Evolutionary conservation across 2,113 vertebrate species (phyloP).

Genomic region (Colaptes auratus): DNA sequence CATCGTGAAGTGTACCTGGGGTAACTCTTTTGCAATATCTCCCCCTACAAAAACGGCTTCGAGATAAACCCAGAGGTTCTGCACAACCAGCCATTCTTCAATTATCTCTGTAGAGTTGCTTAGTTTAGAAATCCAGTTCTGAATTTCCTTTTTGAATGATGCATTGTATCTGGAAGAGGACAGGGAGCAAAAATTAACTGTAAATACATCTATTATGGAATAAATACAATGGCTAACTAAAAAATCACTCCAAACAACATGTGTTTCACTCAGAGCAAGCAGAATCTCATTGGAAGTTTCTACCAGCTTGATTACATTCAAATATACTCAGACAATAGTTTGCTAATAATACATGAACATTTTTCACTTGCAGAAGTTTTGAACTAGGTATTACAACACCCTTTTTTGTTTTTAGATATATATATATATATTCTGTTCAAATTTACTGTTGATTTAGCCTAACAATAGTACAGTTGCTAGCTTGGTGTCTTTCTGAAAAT

Average conservation of each 20-base stretch:
- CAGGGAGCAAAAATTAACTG: not conserved
- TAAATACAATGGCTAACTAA: too few relatives aligned
- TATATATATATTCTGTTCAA: not conserved
- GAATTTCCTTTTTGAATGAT: constrained; percentile 81
- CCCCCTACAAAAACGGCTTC: constrained; percentile 84
- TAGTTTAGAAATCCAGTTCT: constrained; percentile 79
- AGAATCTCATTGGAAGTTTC: not conserved
- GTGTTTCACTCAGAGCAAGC: not conserved
- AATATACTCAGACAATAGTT: not conserved
- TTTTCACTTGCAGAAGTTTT: not conserved
- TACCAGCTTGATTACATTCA: not conserved
- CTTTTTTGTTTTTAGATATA: not conserved
- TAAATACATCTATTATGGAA: not conserved
- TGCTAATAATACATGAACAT: not conserved
- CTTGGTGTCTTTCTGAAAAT: not conserved
- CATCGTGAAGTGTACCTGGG: constrained; percentile 72
- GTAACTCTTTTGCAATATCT: constrained; percentile 82
- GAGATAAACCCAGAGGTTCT: constrained; percentile 84
- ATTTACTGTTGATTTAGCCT: not conserved
- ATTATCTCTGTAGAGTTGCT: constrained; percentile 78
- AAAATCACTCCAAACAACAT: fast-evolving
- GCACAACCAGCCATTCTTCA: constrained; percentile 82
- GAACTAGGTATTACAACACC: not conserved
- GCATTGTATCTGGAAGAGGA: constrained; percentile 70
- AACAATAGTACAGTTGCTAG: not conserved